A percentile compares a stretch with the other conserved stretches of the same genome.
These are phyloP conservation scores for Sarcophaga subvicina DNA, from an alignment of 2,888 invertebrate genomes.

Conservation along the genomic window DNA sequence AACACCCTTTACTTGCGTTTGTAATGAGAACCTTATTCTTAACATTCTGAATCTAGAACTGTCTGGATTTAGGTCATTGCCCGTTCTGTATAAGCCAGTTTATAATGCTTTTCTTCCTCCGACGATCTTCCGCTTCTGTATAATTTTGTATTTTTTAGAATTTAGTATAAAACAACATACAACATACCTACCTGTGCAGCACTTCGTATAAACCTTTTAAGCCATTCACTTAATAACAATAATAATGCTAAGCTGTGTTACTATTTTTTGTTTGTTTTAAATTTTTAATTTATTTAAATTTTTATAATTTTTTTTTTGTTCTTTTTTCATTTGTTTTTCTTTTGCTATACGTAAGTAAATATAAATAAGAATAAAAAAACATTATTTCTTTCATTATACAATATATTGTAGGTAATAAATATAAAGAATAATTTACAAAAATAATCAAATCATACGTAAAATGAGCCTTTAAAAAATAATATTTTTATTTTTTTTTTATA, in stretches of 20 bases:
- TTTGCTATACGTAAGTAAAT: constrained; percentile 39
- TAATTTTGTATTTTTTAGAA: no score
- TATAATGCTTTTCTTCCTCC: no score
- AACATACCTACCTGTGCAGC: no score
- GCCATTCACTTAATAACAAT: background rate
- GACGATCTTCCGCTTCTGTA: no score
- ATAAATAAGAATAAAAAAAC: constrained; percentile 55
- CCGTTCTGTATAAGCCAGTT: no score
- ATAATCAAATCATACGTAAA: constrained; percentile 27
- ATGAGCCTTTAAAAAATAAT: constrained; percentile 31
- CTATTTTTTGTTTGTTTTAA: background rate
- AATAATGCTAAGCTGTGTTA: background rate
- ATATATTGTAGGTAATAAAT: constrained; percentile 1
- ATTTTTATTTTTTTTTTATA: no score
- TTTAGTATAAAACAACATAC: no score
- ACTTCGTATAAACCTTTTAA: background rate
- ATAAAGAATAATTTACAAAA: constrained; percentile 38
- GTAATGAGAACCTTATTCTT: no score
- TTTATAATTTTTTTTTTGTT: constrained; percentile 19
- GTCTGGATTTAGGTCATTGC: no score
- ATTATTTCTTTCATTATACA: constrained; percentile 1
- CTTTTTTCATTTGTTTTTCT: constrained; percentile 30
- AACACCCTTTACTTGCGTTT: no score
- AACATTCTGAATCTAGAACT: no score
- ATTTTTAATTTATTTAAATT: constrained; percentile 28